Base-by-base conservation (phyloP, 2,113 vertebrate genomes). In the Lipotes vexillifer region DNA sequence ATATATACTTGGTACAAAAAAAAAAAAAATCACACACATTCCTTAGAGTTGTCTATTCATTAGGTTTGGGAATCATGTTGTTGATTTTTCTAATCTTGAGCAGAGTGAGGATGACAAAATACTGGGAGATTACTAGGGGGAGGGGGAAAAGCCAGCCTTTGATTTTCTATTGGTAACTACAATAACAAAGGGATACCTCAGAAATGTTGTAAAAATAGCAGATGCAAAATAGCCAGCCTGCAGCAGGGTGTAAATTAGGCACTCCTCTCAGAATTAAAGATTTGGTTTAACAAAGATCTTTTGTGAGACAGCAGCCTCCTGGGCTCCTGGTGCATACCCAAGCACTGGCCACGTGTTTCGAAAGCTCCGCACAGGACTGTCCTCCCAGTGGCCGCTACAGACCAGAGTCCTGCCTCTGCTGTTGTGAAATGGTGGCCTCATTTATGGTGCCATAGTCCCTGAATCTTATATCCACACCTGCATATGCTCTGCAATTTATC, bases 181-280 rank as follows among this genome's bases (percentile, higher is more conserved):
- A 88, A 61, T 97, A 96, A 98, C 98, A 98, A 98, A 98, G 97
- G 94, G 96, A 87, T 95, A 92, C 36, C 98, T 98, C 95, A 94
- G 98, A 98, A 97, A 97, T 94, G 97, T 96, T 88, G 96, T 94
- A 92, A 97, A 98, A 98, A 98, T 95, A 84, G 89, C 93, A 96
- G 88, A 96, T 94, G 96, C 85, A 90, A 97, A 98, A 97, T 96
- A 94, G 49, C 89, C 78, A 97, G 97, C 7, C 38, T 88, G 97
- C 98, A n/a, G 91, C 96, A 71, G 97, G 96, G 97, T 98, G 96
- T 98, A 98, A 98, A 97, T 93, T 65, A 98, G 97, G 96, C 96
- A 93, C 97, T 98, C 94, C 97, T 97, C 98, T 89, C 97, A 94
- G 97, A 98, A 98, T 98, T 97, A 96, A 98, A 98, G 98, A 97